Percentiles rank a stretch among this genome's conserved stretches.
These are phyloP conservation scores for Nemapogon koenigi DNA, from an alignment of 2,888 invertebrate genomes.

Conservation along the genomic window DNA sequence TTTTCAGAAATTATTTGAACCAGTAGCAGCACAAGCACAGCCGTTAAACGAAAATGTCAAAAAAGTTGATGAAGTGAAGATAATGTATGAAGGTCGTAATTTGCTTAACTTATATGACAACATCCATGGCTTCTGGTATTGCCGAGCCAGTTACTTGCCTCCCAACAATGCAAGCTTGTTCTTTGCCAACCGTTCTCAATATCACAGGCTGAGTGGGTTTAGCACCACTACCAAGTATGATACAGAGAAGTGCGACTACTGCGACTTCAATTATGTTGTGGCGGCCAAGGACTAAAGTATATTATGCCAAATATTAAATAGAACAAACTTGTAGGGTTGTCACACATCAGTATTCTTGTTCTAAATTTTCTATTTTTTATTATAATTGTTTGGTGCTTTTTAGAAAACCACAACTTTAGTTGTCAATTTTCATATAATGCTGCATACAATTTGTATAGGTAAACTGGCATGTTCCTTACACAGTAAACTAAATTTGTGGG, in stretches of 20 bases:
- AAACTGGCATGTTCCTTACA: too few species aligned
- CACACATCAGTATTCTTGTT: too few species aligned
- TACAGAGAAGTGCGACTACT: slow-evolving; percentile 55
- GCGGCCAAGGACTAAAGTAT: slow-evolving; percentile 52
- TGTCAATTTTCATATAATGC: too few species aligned
- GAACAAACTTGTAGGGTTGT: slow-evolving; percentile 42
- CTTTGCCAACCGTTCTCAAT: slow-evolving; percentile 69
- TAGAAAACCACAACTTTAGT: too few species aligned
- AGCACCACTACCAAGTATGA: slow-evolving; percentile 65
- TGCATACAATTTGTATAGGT: too few species aligned
- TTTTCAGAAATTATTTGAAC: slow-evolving; percentile 6
- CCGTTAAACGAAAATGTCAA: neutral
- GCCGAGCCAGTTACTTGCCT: slow-evolving; percentile 60
- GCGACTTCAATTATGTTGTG: slow-evolving; percentile 58
- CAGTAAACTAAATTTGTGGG: too few species aligned
- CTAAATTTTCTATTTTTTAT: too few species aligned
- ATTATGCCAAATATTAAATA: slow-evolving; percentile 35
- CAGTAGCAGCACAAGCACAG: neutral
- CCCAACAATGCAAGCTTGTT: slow-evolving; percentile 62
- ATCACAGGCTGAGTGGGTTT: slow-evolving; percentile 61
- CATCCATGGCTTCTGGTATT: slow-evolving; percentile 62
- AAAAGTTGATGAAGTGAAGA: slow-evolving; percentile 36
- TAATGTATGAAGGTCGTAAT: slow-evolving; percentile 60
- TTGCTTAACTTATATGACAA: slow-evolving; percentile 66
- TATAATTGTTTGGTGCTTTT: too few species aligned